Base-by-base conservation (phyloP, 1,140 invertebrate species). In the Zophobas morio region DNA sequence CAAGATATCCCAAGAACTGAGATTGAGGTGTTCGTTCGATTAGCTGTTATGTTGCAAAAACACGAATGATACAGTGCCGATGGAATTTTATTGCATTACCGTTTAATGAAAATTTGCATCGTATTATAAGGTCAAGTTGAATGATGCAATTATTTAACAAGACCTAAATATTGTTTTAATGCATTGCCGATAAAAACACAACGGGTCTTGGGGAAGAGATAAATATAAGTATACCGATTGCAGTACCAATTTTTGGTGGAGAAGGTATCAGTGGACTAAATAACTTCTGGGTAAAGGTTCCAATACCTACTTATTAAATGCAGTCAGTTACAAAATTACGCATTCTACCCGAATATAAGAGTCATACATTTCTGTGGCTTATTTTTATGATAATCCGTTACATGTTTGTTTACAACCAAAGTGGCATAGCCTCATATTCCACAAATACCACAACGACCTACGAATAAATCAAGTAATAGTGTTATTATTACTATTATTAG, bases 81-180 rank as follows among this genome's bases (percentile, higher is more conserved):
- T 40, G 39, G 60, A 66, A 66, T 66, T 66, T 66, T 66, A 66
- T 66, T 42, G 60, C 60, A 6, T 32, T 66, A 66, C 60, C 60
- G 60, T 66, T 66, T 66, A 66, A 66, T 66, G 60, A 42, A 66
- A 66, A 66, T 66, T 66, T 66, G 60, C 60, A 66, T 66, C 60
- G 60, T 20, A 40, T 66, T 66, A 42, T 66, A 66, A 66, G 60
- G 60, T 66, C 60, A 66, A 66, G 60, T 66, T 42, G 60, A 66
- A 66, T 40, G 37, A 66, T 39, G 60, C 60, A 40, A 42, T 63
- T 63, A 63, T 63, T 63, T 63, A 63, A 66, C 33, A 42, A 66
- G 60, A 66, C 60, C 60, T 47, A 66, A 66, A 66, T 51, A 51
- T 66, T 33, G 8, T 20, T 42, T 40, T 20, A 66, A 32, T 42